phyloP scores from a whole-genome alignment of 92 coral and sea anemone genomes.

The Meandrina meandrites region DNA sequence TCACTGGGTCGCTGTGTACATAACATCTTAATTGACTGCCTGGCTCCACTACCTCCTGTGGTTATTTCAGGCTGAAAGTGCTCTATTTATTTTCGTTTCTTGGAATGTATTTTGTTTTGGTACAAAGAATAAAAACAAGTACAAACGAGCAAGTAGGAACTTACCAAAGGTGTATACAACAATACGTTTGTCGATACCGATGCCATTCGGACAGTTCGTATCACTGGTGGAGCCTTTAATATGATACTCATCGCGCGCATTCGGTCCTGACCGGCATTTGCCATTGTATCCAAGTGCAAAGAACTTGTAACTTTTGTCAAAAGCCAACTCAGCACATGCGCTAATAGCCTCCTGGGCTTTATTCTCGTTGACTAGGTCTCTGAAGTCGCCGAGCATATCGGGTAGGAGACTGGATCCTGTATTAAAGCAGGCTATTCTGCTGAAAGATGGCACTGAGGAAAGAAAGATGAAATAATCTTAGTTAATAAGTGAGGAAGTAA shows the following conservation, averaged over 20 bases:
- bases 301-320: conserved; percentile 33
- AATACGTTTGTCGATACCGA: conserved; percentile 41
- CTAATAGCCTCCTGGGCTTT: not conserved
- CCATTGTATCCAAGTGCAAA: conserved; percentile 51
- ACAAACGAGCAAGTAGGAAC: too few relatives aligned
- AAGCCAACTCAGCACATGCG: conserved; percentile 42
- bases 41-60: too few relatives aligned
- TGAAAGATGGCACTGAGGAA: conserved; percentile 14
- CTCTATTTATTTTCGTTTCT: too few relatives aligned
- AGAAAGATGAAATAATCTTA: not conserved
- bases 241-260: conserved; percentile 20
- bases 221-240: not conserved
- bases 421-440: conserved; percentile 12
- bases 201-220: conserved; percentile 25
- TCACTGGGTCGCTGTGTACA: too few relatives aligned
- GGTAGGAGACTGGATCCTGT: not conserved
- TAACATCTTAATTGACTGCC: too few relatives aligned
- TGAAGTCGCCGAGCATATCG: conserved; percentile 7
- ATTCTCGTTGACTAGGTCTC: not conserved
- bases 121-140: too few relatives aligned
- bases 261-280: conserved; percentile 39
- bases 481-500: not conserved
- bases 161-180: conserved; percentile 52
- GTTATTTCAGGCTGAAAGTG: too few relatives aligned
- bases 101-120: too few relatives aligned